Conservation (phyloP, 2,797 vertebrate genomes). For the Cheirogaleus major region DNA sequence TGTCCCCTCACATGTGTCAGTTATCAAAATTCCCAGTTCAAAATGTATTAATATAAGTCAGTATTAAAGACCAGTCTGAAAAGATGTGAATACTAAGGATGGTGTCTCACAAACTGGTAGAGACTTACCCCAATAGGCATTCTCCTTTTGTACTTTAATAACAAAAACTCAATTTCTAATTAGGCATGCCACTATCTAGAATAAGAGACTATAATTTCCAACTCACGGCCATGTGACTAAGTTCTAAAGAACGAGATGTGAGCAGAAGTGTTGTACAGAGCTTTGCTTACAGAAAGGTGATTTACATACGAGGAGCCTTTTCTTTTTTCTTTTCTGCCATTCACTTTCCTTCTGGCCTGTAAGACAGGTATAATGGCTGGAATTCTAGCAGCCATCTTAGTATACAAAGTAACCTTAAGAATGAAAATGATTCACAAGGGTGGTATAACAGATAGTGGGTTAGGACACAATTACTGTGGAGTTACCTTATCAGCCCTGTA, state of each 20-base stretch:
- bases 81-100: not conserved
- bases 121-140: not conserved
- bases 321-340: not conserved
- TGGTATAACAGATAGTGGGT: not conserved
- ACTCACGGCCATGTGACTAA: not conserved
- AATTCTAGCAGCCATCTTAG: not conserved
- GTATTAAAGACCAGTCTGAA: not conserved
- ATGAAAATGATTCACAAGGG: not conserved
- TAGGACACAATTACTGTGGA: not conserved
- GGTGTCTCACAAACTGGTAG: not conserved
- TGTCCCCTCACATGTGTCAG: not conserved
- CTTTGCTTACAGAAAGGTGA: not conserved
- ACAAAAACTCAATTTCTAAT: not conserved
- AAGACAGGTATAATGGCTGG: not conserved
- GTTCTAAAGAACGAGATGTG: not conserved
- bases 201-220: not conserved
- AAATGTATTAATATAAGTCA: not conserved
- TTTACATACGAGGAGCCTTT: accelerated
- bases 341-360: not conserved
- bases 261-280: not conserved
- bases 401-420: not conserved
- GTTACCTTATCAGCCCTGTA: not conserved
- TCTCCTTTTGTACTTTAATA: not conserved
- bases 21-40: constrained; percentile 35
- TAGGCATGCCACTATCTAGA: not conserved